Evolutionary conservation across 2,797 vertebrate species (phyloP).

Genomic region (Hirundo rustica): DNA sequence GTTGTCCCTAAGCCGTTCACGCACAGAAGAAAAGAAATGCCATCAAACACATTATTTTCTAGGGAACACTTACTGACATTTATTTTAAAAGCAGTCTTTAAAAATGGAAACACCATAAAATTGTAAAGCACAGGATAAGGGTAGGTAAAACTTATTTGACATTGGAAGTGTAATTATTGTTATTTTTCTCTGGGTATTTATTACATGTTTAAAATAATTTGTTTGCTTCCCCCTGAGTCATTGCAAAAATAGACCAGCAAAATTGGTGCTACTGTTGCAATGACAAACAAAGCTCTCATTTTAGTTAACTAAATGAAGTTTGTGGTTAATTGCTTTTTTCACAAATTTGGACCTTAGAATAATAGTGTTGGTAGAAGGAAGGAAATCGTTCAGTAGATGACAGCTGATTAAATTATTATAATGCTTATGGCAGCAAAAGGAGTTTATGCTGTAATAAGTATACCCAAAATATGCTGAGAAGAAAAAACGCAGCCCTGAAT

Average conservation of each 20-base stretch:
- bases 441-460: not conserved
- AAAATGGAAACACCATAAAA: not conserved
- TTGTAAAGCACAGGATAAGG: not conserved
- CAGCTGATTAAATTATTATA: constrained; percentile 1
- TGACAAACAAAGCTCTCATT: not conserved
- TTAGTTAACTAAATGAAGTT: not conserved
- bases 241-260: not conserved
- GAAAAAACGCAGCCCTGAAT: not conserved
- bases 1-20: not conserved
- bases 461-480: not conserved
- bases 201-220: not conserved
- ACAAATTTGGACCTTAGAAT: not conserved
- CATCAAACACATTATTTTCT: not conserved
- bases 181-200: constrained; percentile 1
- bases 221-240: not conserved
- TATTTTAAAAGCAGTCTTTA: not conserved
- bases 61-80: not conserved
- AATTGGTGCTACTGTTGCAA: not conserved
- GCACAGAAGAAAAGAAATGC: not conserved
- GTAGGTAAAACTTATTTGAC: not conserved
- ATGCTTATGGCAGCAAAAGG: not conserved
- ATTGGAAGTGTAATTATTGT: not conserved
- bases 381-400: not conserved
- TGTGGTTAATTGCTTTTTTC: constrained; percentile 13
- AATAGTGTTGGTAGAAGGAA: constrained; percentile 1